Percentiles rank a stretch among this genome's conserved stretches.
Evolutionary conservation across 2,113 vertebrate species (phyloP).

Genomic region (Oncorhynchus tshawytscha): DNA sequence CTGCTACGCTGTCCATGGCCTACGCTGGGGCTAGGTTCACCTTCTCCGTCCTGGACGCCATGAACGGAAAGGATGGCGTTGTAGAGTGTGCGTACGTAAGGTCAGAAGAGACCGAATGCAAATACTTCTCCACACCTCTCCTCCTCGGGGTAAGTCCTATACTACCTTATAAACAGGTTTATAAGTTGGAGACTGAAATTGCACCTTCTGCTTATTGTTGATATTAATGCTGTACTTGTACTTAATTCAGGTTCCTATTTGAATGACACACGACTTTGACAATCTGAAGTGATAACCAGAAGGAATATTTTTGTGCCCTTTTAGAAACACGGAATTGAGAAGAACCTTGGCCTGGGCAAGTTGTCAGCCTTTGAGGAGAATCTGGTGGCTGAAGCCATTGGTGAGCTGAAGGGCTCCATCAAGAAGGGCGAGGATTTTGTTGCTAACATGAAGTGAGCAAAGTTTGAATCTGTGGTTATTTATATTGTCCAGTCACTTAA

Average conservation of each 20-base stretch:
- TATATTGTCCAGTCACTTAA: slow-evolving; percentile 43
- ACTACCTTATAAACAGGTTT: not conserved
- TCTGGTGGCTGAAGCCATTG: slow-evolving; percentile 83
- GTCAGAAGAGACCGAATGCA: slow-evolving; percentile 88
- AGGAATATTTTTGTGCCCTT: slow-evolving; percentile 12
- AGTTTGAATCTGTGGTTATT: slow-evolving; percentile 37
- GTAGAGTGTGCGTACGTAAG: slow-evolving; percentile 89
- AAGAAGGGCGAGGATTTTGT: slow-evolving; percentile 97
- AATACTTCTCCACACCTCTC: slow-evolving; percentile 95
- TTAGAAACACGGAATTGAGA: slow-evolving; percentile 94
- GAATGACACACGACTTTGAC: not conserved
- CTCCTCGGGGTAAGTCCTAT: slow-evolving; percentile 81
- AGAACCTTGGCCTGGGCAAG: slow-evolving; percentile 93
- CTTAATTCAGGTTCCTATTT: not conserved
- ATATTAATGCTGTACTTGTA: not conserved
- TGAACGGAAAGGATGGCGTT: slow-evolving; percentile 94
- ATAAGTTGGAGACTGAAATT: not conserved
- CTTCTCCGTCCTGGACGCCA: slow-evolving; percentile 92
- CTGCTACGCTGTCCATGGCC: slow-evolving; percentile 96
- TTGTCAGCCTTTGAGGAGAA: slow-evolving; percentile 90
- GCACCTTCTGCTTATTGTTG: not conserved
- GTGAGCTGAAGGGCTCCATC: slow-evolving; percentile 92
- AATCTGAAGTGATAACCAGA: not conserved
- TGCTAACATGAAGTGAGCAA: slow-evolving; percentile 85
- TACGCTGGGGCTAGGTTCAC: slow-evolving; percentile 94